Conservation (phyloP, 2,113 vertebrate genomes). For the Eubucco bourcierii region DNA sequence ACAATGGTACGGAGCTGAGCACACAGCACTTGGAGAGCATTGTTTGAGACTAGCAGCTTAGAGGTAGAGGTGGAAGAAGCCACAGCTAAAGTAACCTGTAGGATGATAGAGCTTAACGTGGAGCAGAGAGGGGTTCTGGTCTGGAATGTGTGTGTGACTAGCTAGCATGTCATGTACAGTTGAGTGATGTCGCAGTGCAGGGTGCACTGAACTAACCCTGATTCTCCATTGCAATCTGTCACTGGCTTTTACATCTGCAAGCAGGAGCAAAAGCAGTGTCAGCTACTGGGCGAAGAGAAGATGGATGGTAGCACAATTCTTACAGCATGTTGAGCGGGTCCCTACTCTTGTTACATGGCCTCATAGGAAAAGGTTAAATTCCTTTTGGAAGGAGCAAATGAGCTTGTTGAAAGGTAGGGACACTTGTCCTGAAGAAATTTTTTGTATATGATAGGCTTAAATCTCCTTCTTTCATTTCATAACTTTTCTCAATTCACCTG, state of each 20-base stretch:
- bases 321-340: constrained; percentile 72
- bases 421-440: constrained; percentile 64
- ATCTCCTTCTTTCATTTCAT: constrained; percentile 58
- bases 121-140: constrained; percentile 27
- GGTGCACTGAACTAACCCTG: constrained; percentile 67
- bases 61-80: constrained; percentile 13
- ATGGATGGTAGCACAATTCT: constrained; percentile 72
- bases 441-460: constrained; percentile 56
- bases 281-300: constrained; percentile 72
- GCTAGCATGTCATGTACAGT: constrained; percentile 54
- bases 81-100: constrained; percentile 14
- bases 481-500: constrained; percentile 47
- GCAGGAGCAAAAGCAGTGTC: constrained; percentile 69
- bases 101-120: background rate
- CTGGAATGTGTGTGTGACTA: constrained; percentile 54
- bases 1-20: constrained; percentile 84
- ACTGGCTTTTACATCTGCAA: constrained; percentile 72
- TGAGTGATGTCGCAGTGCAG: constrained; percentile 63
- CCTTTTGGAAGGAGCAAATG: constrained; percentile 70
- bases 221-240: constrained; percentile 71
- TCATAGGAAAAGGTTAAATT: constrained; percentile 72
- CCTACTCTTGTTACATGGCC: constrained; percentile 71
- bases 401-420: constrained; percentile 70
- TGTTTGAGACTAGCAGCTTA: constrained; percentile 28
- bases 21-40: background rate